phyloP scores from a whole-genome alignment of 2,797 vertebrate species.

The Rhynchotus rufescens region DNA sequence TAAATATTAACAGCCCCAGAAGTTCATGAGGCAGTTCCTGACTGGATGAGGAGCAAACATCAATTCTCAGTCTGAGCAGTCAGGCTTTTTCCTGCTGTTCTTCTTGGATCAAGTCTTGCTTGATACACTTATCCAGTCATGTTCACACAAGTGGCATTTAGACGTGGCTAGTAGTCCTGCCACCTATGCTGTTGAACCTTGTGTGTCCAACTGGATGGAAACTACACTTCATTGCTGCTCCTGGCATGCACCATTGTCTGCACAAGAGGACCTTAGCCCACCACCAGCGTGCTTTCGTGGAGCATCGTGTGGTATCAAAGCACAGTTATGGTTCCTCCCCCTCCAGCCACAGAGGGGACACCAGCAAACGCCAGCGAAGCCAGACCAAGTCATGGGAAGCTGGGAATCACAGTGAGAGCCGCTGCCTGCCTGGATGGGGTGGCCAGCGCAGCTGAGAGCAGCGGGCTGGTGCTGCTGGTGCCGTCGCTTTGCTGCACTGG shows the following conservation, averaged over 20 bases:
- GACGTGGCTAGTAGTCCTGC: rapidly evolving
- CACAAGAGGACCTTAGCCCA: background rate
- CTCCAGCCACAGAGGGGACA: background rate
- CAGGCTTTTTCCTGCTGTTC: slow-evolving; percentile 63
- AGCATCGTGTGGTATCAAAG: background rate
- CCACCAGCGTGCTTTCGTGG: background rate
- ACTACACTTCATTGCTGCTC: background rate
- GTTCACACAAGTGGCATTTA: background rate
- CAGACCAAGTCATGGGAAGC: background rate
- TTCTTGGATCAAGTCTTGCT: background rate
- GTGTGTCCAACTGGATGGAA: rapidly evolving
- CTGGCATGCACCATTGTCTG: background rate
- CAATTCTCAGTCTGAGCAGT: slow-evolving; percentile 66
- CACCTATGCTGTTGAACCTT: background rate
- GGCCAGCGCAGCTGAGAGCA: background rate
- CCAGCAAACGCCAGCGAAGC: background rate
- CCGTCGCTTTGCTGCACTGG: background rate
- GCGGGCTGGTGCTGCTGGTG: background rate
- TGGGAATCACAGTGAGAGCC: rapidly evolving
- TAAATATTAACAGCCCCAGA: slow-evolving; percentile 82
- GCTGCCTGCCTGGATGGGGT: background rate
- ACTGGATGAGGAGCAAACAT: slow-evolving; percentile 57
- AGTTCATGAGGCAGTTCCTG: slow-evolving; percentile 82
- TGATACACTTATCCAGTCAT: background rate
- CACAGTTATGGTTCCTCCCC: background rate